Base-by-base conservation (phyloP, 1,140 invertebrate genomes). In the Papilio glaucus region DNA sequence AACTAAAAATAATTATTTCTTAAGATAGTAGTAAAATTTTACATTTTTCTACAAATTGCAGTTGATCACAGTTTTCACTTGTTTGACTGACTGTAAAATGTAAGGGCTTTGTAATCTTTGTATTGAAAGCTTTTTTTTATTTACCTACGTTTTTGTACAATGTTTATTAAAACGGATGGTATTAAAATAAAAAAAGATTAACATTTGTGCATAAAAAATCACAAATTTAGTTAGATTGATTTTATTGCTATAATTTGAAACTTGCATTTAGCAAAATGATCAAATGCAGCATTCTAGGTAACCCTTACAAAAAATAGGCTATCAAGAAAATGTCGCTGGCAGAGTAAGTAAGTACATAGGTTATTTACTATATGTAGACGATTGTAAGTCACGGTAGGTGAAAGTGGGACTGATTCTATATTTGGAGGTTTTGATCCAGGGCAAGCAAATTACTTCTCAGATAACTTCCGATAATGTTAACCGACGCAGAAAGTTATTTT, bases 331-430 rank as follows among this genome's bases (percentile, higher is more conserved):
- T 21, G 1, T 24, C 21, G 49, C 8, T 26, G 21, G 21, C 49
- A 57, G 49, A 57, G 18, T 57, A 26, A 24, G 49, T 57, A 57
- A 57, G 49, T 57, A 57, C 49, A 57, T 57, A 57, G 49, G 49
- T 57, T 24, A 53, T 57, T 57, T 57, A 26, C 12, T 53, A 12
- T 53, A 18, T 57, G 49, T 57, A 9, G 21, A 24, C 21, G 10
- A 21, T 3, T 21, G 45, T n/a, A 33, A 24, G 21, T 57, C 21
- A 6, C 21, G 49, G 49, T 57, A 57, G 21, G 21, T 1, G 21
- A 57, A 57, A 57, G 18, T 57, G 21, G 21, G 21, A 26, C 49
- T 57, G 49, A 10, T 21, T 24, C 4, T 0, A 26, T 57, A 24
- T 57, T 24, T 57, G 21, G 9, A 24, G 9, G 21, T 53, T 53